These are phyloP conservation scores for Anniella stebbinsi DNA, from an alignment of 2,797 vertebrate genomes.

Conservation along the genomic window DNA sequence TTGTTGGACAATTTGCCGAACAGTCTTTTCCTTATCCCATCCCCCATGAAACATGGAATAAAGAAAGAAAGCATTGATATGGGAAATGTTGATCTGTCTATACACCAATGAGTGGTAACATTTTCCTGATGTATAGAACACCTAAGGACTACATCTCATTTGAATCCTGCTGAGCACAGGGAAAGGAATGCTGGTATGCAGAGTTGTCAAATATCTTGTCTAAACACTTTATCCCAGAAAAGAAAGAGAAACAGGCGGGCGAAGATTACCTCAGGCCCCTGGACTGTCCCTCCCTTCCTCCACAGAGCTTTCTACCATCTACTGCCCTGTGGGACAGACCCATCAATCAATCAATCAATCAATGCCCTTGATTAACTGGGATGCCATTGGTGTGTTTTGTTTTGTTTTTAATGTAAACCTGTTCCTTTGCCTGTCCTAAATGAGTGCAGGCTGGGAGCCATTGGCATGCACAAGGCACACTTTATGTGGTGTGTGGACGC, in stretches of 20 bases:
- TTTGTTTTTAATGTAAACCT: background rate
- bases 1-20: background rate
- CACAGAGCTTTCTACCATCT: too few species aligned
- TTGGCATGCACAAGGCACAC: background rate
- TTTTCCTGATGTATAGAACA: constrained; percentile 25
- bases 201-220: constrained; percentile 12
- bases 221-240: constrained; percentile 3
- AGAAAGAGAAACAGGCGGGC: background rate
- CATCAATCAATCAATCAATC: too few species aligned
- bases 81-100: constrained; percentile 11
- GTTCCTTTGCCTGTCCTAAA: background rate
- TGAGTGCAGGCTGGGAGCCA: background rate
- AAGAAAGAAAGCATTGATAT: background rate
- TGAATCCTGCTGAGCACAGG: constrained; percentile 4
- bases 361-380: background rate
- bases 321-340: too few species aligned
- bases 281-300: too few species aligned
- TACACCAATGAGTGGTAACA: constrained; percentile 24
- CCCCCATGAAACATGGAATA: background rate
- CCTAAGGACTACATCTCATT: constrained; percentile 29
- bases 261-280: too few species aligned
- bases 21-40: background rate
- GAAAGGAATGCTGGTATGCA: background rate
- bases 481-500: background rate
- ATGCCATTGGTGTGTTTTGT: too few species aligned